Percentiles rank a stretch among this genome's conserved stretches.
Conservation (phyloP, 2,113 vertebrate genomes). For the Clupea harengus region DNA sequence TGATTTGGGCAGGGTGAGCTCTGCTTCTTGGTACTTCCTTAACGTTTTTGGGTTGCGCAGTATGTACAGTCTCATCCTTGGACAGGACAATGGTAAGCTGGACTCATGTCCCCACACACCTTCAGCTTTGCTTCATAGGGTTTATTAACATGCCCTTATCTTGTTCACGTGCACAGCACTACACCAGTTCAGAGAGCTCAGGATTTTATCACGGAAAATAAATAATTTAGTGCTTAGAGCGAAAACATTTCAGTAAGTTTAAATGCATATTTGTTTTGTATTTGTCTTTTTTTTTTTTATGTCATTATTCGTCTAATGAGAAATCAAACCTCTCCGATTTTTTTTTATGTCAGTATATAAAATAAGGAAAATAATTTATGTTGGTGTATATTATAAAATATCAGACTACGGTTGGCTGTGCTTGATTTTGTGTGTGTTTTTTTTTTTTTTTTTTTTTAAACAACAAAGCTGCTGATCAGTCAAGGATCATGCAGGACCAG, state of each 20-base stretch:
- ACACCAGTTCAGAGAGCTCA: background rate
- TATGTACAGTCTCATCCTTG: slow-evolving; percentile 78
- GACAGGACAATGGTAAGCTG: slow-evolving; percentile 77
- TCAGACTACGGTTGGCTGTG: too few relatives aligned
- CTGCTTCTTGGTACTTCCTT: slow-evolving; percentile 80
- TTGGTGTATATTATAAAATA: too few relatives aligned
- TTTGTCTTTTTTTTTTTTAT: background rate
- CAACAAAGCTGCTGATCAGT: slow-evolving; percentile 73
- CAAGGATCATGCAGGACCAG: slow-evolving; percentile 76
- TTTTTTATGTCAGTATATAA: too few relatives aligned
- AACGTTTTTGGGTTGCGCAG: slow-evolving; percentile 77
- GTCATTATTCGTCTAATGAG: too few relatives aligned
- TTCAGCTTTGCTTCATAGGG: background rate
- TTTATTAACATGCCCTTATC: background rate
- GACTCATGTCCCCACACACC: background rate
- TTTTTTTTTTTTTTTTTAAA: background rate
- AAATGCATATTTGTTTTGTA: background rate
- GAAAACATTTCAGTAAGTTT: background rate
- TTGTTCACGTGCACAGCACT: background rate
- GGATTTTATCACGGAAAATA: background rate
- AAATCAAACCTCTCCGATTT: too few relatives aligned
- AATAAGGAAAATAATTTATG: too few relatives aligned
- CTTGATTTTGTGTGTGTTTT: background rate
- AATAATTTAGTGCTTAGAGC: background rate
- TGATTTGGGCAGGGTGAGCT: slow-evolving; percentile 74